These are phyloP conservation scores for Oxytorus armatus DNA, from an alignment of 2,888 invertebrate species.

Conservation along the genomic window DNA sequence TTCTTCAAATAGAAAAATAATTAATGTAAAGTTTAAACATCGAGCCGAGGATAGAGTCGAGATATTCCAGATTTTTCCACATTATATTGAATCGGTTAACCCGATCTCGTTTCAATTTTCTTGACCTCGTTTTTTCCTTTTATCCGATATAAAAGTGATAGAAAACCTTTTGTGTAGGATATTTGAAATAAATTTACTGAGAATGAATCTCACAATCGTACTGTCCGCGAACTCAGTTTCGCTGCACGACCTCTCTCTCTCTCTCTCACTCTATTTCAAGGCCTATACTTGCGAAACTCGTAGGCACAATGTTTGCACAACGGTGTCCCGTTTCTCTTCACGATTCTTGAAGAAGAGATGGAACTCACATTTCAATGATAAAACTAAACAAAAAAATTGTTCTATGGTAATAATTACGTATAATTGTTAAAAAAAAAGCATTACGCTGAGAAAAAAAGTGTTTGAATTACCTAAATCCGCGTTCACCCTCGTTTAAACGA, in stretches of 20 bases:
- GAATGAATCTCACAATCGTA: conserved; percentile 51
- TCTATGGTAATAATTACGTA: conserved; percentile 3
- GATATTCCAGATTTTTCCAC: conserved; percentile 19
- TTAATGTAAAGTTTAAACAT: too few relatives aligned
- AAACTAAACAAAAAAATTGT: conserved; percentile 12
- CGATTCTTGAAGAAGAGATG: conserved; percentile 33
- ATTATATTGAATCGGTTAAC: neutral
- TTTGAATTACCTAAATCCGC: too few relatives aligned
- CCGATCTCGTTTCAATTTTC: conserved; percentile 18
- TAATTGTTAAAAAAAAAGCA: conserved; percentile 8
- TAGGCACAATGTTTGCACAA: conserved; percentile 15
- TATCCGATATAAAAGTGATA: conserved; percentile 32
- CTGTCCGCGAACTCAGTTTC: conserved; percentile 43
- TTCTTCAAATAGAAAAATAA: neutral
- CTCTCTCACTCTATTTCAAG: conserved; percentile 34
- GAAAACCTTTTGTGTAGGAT: conserved; percentile 55
- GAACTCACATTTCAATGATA: conserved; percentile 8
- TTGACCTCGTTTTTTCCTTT: conserved; percentile 44
- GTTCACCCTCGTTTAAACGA: too few relatives aligned
- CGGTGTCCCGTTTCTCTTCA: conserved; percentile 28
- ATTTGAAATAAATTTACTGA: conserved; percentile 48
- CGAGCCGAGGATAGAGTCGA: too few relatives aligned
- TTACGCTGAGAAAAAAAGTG: too few relatives aligned
- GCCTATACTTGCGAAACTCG: conserved; percentile 51
- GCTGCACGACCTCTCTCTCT: conserved; percentile 23